These are phyloP conservation scores for Oscheius myriophilus DNA, from an alignment of 2,888 invertebrate genomes.

Conservation along the genomic window DNA sequence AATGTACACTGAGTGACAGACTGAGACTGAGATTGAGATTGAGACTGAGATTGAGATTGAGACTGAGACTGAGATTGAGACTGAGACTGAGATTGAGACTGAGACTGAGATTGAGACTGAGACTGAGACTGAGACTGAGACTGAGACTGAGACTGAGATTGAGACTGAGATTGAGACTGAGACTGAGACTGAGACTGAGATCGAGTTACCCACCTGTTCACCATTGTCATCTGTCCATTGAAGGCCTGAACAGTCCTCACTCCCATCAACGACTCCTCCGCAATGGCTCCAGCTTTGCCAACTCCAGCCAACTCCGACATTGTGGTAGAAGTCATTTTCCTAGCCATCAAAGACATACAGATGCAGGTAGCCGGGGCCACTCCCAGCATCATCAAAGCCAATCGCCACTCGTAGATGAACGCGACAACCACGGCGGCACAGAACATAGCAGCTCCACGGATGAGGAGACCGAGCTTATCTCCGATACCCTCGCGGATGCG, in stretches of 20 bases:
- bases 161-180: background rate
- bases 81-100: no score
- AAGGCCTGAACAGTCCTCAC: conserved; percentile 62
- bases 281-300: conserved; percentile 60
- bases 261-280: conserved; percentile 60
- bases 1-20: no score
- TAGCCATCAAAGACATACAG: conserved; percentile 60
- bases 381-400: conserved; percentile 60
- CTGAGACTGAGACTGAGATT: no score
- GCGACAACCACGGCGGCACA: conserved; percentile 51
- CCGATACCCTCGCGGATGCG: conserved; percentile 62
- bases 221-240: conserved; percentile 61
- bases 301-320: conserved; percentile 48
- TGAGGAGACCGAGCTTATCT: conserved; percentile 61
- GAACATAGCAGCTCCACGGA: conserved; percentile 58
- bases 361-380: conserved; percentile 58
- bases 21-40: no score
- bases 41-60: background rate
- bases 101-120: background rate
- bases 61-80: no score
- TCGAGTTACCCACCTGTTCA: conserved; percentile 33
- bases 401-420: conserved; percentile 58
- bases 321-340: conserved; percentile 55
- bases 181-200: no score
- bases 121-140: no score